Percentiles rank a stretch among this genome's conserved stretches.
Evolutionary conservation across 2,797 vertebrate species (phyloP).

Genomic region (Tolypeutes matacus): DNA sequence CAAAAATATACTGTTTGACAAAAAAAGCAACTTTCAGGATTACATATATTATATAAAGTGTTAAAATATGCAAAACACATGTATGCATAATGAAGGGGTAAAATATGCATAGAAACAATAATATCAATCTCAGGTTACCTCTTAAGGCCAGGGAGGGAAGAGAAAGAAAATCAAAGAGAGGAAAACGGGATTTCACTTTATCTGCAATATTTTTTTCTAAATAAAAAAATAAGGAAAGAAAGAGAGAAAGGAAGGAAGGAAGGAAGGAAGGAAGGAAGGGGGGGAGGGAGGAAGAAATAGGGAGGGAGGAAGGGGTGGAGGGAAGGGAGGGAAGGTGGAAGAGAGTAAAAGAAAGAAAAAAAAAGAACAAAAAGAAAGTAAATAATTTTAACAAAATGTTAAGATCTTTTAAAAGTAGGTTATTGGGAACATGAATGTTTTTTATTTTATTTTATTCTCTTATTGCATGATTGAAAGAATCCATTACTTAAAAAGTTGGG

Average conservation of each 20-base stretch:
- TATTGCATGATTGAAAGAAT: not conserved
- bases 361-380: not conserved
- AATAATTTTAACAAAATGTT: not conserved
- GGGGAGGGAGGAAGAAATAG: rapidly evolving
- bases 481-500: not conserved
- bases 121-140: not conserved
- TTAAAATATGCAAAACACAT: not conserved
- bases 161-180: not conserved
- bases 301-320: not conserved
- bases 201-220: not conserved
- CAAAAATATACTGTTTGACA: not conserved
- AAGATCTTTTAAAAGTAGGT: not conserved
- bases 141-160: not conserved
- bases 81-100: not conserved
- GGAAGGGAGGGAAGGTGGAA: not conserved
- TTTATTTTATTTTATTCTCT: not conserved
- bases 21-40: not conserved
- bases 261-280: rapidly evolving
- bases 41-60: not conserved
- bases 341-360: no score
- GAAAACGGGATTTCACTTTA: not conserved
- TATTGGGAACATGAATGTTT: not conserved
- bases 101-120: not conserved
- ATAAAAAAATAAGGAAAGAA: not conserved
- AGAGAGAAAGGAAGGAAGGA: not conserved